Evolutionary conservation across 2,797 vertebrate genomes (phyloP).

Genomic region (Myotis myotis): DNA sequence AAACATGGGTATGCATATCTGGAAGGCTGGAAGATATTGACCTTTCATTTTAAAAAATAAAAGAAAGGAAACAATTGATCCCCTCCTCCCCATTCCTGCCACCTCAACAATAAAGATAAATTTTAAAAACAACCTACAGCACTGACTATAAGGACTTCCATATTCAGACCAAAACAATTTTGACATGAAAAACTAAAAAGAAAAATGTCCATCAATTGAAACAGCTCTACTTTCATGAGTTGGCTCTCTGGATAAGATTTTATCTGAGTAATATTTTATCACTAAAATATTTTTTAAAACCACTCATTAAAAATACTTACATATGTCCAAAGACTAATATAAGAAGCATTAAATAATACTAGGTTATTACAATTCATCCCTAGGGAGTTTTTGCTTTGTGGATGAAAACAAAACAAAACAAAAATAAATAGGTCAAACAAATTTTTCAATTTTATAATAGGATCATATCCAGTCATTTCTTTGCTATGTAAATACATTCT

Average conservation of each 20-base stretch:
- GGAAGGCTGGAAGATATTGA: not conserved
- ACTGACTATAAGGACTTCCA: no score
- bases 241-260: not conserved
- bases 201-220: not conserved
- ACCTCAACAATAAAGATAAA: no score
- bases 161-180: no score
- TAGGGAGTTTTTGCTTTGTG: not conserved
- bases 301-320: not conserved
- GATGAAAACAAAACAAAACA: not conserved
- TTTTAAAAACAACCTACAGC: no score
- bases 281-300: not conserved
- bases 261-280: not conserved
- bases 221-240: not conserved
- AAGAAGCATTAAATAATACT: not conserved
- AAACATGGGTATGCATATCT: not conserved
- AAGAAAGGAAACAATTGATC: not conserved
- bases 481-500: not conserved
- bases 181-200: no score
- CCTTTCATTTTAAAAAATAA: not conserved
- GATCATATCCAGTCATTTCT: not conserved
- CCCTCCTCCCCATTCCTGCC: no score
- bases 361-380: not conserved
- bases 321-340: not conserved
- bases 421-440: not conserved
- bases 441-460: slow-evolving; percentile 1